phyloP scores from a whole-genome alignment of 92 coral and sea anemone genomes.

The Porites divaricata region DNA sequence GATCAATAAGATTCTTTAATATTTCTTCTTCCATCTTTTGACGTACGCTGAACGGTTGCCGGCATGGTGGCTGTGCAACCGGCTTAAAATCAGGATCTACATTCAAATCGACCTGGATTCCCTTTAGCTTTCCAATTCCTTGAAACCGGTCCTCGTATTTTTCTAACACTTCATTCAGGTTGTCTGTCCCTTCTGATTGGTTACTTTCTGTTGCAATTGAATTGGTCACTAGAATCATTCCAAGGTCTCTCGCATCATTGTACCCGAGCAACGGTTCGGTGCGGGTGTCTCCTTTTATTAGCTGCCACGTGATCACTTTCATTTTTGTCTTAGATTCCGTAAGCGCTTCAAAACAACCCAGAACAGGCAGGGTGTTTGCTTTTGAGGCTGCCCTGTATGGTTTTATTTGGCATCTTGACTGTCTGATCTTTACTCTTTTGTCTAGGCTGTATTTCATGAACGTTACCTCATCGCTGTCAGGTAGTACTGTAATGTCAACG shows the following conservation, averaged over 20 bases:
- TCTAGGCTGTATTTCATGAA: too few species aligned
- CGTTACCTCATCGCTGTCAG: conserved; percentile 4
- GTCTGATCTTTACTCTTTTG: too few species aligned
- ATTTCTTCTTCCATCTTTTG: conserved; percentile 31
- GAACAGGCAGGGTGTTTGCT: too few species aligned
- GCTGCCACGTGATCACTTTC: neutral
- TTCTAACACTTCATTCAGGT: conserved; percentile 1
- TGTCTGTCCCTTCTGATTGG: neutral
- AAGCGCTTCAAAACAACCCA: too few species aligned
- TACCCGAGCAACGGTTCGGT: too few species aligned
- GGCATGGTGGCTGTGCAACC: conserved; percentile 9
- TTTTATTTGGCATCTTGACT: too few species aligned
- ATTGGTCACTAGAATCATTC: neutral
- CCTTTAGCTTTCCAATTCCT: too few species aligned
- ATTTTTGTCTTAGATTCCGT: conserved; percentile 5
- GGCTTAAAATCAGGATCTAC: conserved; percentile 20
- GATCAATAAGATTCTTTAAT: too few species aligned
- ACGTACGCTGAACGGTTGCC: conserved; percentile 6
- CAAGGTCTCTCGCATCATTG: too few species aligned
- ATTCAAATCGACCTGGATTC: conserved; percentile 1
- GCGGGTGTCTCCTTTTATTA: neutral
- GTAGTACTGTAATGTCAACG: conserved; percentile 17
- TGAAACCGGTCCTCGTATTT: neutral
- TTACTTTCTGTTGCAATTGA: neutral
- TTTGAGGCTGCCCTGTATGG: too few species aligned